These are phyloP conservation scores for Tenualosa ilisha DNA, from an alignment of 2,797 vertebrate species.

Conservation along the genomic window DNA sequence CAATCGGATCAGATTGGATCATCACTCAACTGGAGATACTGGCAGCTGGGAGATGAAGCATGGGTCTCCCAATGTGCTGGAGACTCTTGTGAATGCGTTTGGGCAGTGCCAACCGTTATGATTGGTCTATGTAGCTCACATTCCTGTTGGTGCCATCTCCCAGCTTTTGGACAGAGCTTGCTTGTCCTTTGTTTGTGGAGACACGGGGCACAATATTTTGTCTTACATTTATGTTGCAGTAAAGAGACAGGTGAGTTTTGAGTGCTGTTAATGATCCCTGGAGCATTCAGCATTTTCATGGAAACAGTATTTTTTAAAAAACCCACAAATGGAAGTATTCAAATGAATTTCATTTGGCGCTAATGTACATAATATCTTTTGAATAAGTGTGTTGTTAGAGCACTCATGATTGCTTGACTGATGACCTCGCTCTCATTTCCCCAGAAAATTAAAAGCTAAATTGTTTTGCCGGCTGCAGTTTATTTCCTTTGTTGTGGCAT, in stretches of 20 bases:
- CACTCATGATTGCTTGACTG: conserved; percentile 8
- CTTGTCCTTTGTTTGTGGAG: neutral
- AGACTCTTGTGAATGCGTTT: neutral
- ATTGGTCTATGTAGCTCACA: neutral
- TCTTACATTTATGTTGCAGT: neutral
- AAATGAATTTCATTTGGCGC: neutral
- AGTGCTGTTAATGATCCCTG: neutral
- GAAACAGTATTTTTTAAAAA: neutral
- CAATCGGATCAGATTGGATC: no score
- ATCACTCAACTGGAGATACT: neutral
- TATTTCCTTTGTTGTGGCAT: conserved; percentile 32
- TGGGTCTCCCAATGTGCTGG: neutral
- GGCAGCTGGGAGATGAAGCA: neutral
- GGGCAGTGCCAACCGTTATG: neutral
- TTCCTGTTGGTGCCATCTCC: neutral
- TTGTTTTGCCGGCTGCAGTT: neutral
- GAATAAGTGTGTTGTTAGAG: neutral
- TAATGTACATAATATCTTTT: conserved; percentile 1
- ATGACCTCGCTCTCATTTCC: neutral
- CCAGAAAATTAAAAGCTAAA: neutral
- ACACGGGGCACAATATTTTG: neutral
- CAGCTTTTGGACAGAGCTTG: neutral
- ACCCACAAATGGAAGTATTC: neutral
- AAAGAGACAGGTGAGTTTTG: neutral
- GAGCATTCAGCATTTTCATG: neutral